Evolutionary conservation across 53 echinoderm and acorn worm genomes (phyloP).

Genomic region (Pentamera pediparva): DNA sequence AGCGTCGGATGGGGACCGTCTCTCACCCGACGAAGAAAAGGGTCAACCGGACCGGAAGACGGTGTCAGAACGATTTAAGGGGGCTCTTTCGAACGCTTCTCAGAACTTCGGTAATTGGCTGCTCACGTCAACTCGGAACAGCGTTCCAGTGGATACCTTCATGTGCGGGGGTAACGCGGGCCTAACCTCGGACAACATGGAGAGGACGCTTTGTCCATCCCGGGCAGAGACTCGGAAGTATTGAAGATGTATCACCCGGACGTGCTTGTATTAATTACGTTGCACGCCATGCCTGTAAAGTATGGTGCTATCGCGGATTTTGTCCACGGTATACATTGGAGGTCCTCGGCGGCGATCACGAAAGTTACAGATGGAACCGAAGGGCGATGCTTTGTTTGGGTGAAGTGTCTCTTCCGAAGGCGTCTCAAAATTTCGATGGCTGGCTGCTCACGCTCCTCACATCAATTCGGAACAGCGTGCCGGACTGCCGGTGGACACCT

Average conservation of each 20-base stretch:
- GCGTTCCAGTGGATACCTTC: constrained; percentile 11
- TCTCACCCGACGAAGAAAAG: not conserved
- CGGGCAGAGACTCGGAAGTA: too few species aligned
- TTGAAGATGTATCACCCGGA: too few species aligned
- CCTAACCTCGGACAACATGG: not conserved
- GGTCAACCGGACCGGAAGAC: constrained; percentile 7
- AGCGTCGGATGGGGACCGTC: not conserved
- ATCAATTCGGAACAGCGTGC: not conserved
- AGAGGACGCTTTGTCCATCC: not conserved
- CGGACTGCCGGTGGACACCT: constrained; percentile 10
- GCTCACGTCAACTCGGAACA: not conserved
- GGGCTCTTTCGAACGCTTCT: constrained; percentile 16
- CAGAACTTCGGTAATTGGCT: constrained; percentile 16
- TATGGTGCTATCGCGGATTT: not conserved
- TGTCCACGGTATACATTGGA: not conserved
- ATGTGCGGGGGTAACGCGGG: constrained; percentile 17
- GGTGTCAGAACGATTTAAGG: constrained; percentile 17
- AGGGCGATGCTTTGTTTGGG: constrained; percentile 1
- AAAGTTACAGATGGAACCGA: not conserved
- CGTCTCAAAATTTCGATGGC: not conserved
- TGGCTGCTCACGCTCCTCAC: constrained; percentile 9
- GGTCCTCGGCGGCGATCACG: too few species aligned
- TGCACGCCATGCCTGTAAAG: not conserved
- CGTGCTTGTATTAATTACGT: too few species aligned
- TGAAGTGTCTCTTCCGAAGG: constrained; percentile 3